Base-by-base conservation (phyloP, 2,888 invertebrate species). In the Steinernema carpocapsae region DNA sequence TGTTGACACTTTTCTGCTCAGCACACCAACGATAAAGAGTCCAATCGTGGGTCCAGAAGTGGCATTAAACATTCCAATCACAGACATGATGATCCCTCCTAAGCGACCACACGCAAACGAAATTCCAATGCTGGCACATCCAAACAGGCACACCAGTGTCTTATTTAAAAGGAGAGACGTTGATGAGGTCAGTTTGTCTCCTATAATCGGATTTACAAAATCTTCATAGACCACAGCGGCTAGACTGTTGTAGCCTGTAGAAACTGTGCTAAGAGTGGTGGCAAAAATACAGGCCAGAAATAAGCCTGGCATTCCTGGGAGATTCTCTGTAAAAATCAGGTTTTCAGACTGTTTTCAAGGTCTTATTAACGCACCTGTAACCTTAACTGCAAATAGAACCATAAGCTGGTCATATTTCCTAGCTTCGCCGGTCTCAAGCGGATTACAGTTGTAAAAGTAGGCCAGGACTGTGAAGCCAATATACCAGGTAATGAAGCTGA, bases 401-500 rank as follows among this genome's bases (percentile, higher is more conserved):
- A 75, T 72, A 14, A 75, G 70, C 26, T 75, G 75, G 29, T 75
- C 75, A 37, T 29, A 24, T n/a, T 48, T 72, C 2, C 10, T n/a
- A 12, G 46, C 14, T 26, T 51, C 26, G 29, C 48, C 48, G 32
- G 32, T 42, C 29, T 26, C 45, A 10, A 75, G 37, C 19, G 76
- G 64, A 72, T 56, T 77, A 73, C 29, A 73, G 42, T 32, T 24
- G 45, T 48, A 56, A 32, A 73, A 77, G 56, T 71, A 77, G 46
- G 77, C 64, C 46, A 77, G 19, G 70, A 77, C 75, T 14, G 75
- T 22, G 14, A 77, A 14, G 19, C 77, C 77, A 14, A 73, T 72
- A 46, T 59, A 74, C 22, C 64, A 64, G 26, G 32, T 32, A 29
- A 64, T 64, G 32, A 64, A 19, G 22, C 22, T 64, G 29, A 32